Evolutionary conservation across 2,888 invertebrate genomes (phyloP).

Genomic region (Bursaphelenchus okinawaensis): DNA sequence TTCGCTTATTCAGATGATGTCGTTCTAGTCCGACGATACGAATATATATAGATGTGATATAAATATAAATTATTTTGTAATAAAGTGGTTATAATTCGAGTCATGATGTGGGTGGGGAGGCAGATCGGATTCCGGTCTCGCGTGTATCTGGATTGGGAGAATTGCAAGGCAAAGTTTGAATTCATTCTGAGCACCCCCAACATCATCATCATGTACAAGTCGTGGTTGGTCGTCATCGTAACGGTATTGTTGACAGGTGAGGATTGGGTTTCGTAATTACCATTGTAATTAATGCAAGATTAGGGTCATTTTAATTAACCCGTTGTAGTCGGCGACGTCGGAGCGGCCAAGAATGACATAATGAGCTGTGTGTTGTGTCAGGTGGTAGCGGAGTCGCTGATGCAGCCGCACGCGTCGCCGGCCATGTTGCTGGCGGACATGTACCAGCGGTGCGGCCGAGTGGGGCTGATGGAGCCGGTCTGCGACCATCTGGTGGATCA

Average conservation of each 20-base stretch:
- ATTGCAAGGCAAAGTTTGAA: not conserved
- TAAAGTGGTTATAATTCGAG: not conserved
- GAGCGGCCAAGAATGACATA: not conserved
- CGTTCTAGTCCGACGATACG: not conserved
- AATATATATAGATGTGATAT: not conserved
- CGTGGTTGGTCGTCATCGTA: not conserved
- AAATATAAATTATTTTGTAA: not conserved
- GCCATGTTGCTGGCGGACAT: slow-evolving; percentile 1
- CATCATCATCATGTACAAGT: not conserved
- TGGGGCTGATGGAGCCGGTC: slow-evolving; percentile 5
- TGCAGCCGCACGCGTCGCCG: not conserved
- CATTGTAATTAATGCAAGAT: not conserved
- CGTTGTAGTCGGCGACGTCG: not conserved
- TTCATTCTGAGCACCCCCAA: not conserved
- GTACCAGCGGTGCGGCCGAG: slow-evolving; percentile 1
- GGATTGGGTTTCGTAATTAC: not conserved
- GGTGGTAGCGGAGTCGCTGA: not conserved
- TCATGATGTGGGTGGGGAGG: not conserved
- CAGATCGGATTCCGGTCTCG: not conserved
- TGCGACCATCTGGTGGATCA: slow-evolving; percentile 12
- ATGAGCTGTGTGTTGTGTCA: slow-evolving; percentile 10
- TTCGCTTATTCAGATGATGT: not conserved
- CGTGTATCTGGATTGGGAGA: not conserved
- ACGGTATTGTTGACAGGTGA: not conserved
- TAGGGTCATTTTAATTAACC: not conserved